phyloP scores from a whole-genome alignment of 2,888 invertebrate genomes.

The Volucella inanis region DNA sequence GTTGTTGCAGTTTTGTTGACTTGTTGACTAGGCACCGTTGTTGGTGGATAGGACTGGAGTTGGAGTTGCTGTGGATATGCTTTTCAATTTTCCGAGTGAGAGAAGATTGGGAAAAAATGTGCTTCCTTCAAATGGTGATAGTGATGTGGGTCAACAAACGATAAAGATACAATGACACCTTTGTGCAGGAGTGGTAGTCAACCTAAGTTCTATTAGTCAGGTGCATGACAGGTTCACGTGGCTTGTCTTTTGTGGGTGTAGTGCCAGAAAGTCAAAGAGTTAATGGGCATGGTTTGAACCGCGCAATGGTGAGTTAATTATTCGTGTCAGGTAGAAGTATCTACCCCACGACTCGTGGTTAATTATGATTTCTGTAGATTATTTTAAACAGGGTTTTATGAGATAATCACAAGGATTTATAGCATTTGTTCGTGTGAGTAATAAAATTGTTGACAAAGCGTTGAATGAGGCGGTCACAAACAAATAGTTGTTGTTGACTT shows the following conservation, averaged over 20 bases:
- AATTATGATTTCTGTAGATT: slow-evolving; percentile 57
- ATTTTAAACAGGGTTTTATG: slow-evolving; percentile 13
- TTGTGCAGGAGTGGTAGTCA: slow-evolving; percentile 6
- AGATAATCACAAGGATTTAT: slow-evolving; percentile 51
- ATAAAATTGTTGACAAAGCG: slow-evolving; percentile 35
- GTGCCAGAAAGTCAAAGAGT: not conserved
- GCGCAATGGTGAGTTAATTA: slow-evolving; percentile 34
- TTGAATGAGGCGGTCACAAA: not conserved
- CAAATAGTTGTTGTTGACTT: not conserved
- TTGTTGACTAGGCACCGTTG: not conserved
- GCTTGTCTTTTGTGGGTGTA: not conserved
- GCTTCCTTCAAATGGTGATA: slow-evolving; percentile 35
- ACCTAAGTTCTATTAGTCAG: slow-evolving; percentile 2
- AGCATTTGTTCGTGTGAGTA: slow-evolving; percentile 54
- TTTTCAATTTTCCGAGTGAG: slow-evolving; percentile 53
- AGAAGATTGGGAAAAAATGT: slow-evolving; percentile 47
- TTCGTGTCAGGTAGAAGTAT: slow-evolving; percentile 52
- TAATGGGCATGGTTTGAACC: slow-evolving; percentile 1
- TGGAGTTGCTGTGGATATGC: slow-evolving; percentile 14
- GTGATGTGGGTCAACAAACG: slow-evolving; percentile 67
- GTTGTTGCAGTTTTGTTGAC: slow-evolving; percentile 13
- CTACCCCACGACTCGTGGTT: slow-evolving; percentile 49
- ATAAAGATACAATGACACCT: slow-evolving; percentile 61
- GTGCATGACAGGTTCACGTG: slow-evolving; percentile 21
- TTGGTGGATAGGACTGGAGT: not conserved